A percentile compares a stretch with the other conserved stretches of the same genome.
phyloP scores from a whole-genome alignment of 2,113 vertebrate genomes.

The Burhinus bistriatus region DNA sequence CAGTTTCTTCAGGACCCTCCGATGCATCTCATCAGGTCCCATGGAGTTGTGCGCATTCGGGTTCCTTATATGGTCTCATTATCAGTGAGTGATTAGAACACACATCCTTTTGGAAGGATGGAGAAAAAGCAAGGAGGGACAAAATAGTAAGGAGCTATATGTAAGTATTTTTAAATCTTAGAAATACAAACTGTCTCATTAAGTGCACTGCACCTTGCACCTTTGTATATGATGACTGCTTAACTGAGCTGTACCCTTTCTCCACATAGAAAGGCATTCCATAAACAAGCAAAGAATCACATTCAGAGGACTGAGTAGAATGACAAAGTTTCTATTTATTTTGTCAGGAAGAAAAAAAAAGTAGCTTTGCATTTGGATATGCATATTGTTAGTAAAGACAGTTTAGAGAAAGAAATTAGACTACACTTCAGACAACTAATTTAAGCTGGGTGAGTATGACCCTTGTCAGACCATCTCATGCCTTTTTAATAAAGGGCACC shows the following conservation, averaged over 20 bases:
- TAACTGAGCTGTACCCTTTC: not conserved
- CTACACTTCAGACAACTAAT: not conserved
- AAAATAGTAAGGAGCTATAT: not conserved
- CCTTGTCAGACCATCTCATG: not conserved
- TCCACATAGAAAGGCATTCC: not conserved
- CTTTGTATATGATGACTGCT: not conserved
- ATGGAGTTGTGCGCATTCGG: not conserved
- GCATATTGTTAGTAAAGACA: not conserved
- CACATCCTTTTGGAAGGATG: not conserved
- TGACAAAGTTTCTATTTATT: not conserved
- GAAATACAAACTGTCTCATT: not conserved
- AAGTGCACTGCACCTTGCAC: not conserved
- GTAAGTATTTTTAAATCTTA: not conserved
- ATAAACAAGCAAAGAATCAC: not conserved
- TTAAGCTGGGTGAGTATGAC: not conserved
- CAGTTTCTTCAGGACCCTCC: not conserved
- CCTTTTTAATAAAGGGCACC: not conserved
- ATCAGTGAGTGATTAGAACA: not conserved
- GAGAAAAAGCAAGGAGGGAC: not conserved
- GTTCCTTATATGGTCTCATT: not conserved
- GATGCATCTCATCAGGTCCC: not conserved
- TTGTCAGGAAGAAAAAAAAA: not conserved
- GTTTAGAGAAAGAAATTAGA: not conserved
- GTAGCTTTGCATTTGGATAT: not conserved
- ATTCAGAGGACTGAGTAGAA: not conserved